These are phyloP conservation scores for Eupeodes corollae DNA, from an alignment of 1,140 invertebrate species.

Conservation along the genomic window DNA sequence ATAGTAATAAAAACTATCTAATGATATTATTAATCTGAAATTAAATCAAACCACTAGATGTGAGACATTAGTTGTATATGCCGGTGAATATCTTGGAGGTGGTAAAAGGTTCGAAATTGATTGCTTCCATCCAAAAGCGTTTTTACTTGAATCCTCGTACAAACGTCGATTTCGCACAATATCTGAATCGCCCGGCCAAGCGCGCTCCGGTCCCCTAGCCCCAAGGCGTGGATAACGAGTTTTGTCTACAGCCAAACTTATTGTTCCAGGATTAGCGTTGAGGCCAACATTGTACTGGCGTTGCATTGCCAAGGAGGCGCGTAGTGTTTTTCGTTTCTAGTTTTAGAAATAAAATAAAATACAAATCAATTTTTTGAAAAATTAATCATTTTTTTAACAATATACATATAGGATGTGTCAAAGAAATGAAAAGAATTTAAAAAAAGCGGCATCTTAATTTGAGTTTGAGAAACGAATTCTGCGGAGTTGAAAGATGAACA, in stretches of 20 bases:
- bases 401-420: background rate
- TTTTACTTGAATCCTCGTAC: conserved; percentile 23
- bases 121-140: conserved; percentile 13
- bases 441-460: too few species aligned
- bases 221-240: conserved; percentile 38
- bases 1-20: too few species aligned
- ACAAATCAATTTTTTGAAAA: background rate
- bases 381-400: background rate
- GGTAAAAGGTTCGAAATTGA: conserved; percentile 35
- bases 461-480: too few species aligned
- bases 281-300: conserved; percentile 60
- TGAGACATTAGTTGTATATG: conserved; percentile 54
- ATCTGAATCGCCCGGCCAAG: conserved; percentile 52
- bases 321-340: conserved; percentile 72
- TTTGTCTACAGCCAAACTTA: conserved; percentile 63
- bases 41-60: conserved; percentile 49
- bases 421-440: too few species aligned
- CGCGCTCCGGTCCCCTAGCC: conserved; percentile 42
- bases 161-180: conserved; percentile 40
- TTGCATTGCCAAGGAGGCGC: conserved; percentile 60
- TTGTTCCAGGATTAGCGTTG: conserved; percentile 70
- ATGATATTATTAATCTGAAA: too few species aligned
- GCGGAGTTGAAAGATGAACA: too few species aligned
- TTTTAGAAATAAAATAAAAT: background rate
- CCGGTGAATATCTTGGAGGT: conserved; percentile 49